phyloP scores from a whole-genome alignment of 2,797 vertebrate species.

The Gadopsis bispinosus region DNA sequence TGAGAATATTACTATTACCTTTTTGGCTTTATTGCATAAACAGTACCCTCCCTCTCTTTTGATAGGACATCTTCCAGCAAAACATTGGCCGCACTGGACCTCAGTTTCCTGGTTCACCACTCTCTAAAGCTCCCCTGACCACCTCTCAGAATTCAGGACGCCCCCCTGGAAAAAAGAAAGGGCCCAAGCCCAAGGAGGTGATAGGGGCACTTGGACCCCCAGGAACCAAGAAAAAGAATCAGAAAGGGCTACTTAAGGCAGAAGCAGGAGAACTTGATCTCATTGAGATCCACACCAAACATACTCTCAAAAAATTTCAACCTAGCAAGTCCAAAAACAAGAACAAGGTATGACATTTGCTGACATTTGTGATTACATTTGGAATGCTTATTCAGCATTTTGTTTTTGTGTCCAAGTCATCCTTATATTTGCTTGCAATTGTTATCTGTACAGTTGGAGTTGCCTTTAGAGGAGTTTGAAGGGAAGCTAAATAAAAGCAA shows the following conservation, averaged over 20 bases:
- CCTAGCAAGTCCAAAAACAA: constrained; percentile 85
- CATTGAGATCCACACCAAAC: constrained; percentile 89
- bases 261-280: constrained; percentile 87
- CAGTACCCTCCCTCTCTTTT: constrained; percentile 22
- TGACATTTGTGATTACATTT: neutral
- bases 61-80: constrained; percentile 94
- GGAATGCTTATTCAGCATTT: neutral
- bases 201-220: constrained; percentile 68
- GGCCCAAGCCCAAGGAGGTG: constrained; percentile 87
- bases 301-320: constrained; percentile 88
- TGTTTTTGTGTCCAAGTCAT: neutral
- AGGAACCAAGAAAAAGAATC: constrained; percentile 86
- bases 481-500: constrained; percentile 91
- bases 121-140: constrained; percentile 82
- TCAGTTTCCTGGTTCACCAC: constrained; percentile 86
- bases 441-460: constrained; percentile 81
- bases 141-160: constrained; percentile 83
- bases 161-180: constrained; percentile 90
- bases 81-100: constrained; percentile 89
- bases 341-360: constrained; percentile 78
- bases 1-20: neutral
- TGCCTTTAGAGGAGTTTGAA: constrained; percentile 88
- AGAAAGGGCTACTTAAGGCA: constrained; percentile 84
- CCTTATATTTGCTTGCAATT: neutral
- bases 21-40: constrained; percentile 1